Evolutionary conservation across 2,888 invertebrate genomes (phyloP).

Genomic region (Hipparchia semele): DNA sequence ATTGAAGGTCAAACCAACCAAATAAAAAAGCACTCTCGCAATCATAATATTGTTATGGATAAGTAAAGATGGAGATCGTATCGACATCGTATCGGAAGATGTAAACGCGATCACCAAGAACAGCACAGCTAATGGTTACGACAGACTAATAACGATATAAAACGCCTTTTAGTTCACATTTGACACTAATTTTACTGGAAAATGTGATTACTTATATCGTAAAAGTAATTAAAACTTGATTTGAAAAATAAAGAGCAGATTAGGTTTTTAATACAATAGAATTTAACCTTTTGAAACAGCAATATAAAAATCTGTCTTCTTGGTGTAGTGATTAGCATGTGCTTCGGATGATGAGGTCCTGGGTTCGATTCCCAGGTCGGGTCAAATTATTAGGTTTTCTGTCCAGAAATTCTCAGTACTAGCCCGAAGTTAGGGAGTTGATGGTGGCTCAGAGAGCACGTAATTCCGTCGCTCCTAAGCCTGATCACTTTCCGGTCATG

Average conservation of each 20-base stretch:
- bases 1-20: too few species aligned
- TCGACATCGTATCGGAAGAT: conserved; percentile 40
- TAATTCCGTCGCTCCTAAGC: too few species aligned
- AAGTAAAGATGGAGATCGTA: conserved; percentile 7
- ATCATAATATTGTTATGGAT: too few species aligned
- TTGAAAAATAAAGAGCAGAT: not conserved
- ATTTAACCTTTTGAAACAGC: not conserved
- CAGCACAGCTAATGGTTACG: conserved; percentile 54
- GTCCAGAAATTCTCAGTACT: too few species aligned
- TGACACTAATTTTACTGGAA: conserved; percentile 48
- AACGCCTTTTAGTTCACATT: conserved; percentile 54
- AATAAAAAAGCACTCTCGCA: too few species aligned
- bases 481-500: too few species aligned
- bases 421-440: too few species aligned
- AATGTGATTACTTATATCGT: conserved; percentile 8
- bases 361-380: not conserved
- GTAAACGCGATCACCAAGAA: conserved; percentile 32
- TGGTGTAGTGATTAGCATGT: not conserved
- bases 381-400: not conserved
- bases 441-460: too few species aligned
- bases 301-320: not conserved
- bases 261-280: not conserved
- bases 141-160: conserved; percentile 55
- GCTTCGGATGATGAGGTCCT: not conserved
- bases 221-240: conserved; percentile 4